Percentiles rank a stretch among this genome's conserved stretches.
These are phyloP conservation scores for Chauna torquata DNA, from an alignment of 2,113 vertebrate genomes.

Conservation along the genomic window DNA sequence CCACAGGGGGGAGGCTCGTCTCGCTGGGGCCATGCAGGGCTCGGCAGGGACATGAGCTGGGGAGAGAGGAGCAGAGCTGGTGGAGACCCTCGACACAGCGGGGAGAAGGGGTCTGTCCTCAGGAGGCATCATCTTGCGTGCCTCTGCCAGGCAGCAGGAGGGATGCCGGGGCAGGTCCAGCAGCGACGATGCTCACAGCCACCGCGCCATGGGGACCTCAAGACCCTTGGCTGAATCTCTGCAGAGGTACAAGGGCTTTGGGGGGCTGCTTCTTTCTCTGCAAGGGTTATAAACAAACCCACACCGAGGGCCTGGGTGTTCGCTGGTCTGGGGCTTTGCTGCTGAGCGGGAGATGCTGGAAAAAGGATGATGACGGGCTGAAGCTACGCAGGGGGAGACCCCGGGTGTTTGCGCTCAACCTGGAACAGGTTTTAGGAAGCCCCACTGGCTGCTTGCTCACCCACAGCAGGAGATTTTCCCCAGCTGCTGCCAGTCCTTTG, in stretches of 20 bases:
- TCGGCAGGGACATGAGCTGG: slow-evolving; percentile 65
- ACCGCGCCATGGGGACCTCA: fast-evolving
- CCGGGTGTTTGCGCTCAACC: background rate
- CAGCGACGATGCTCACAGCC: background rate
- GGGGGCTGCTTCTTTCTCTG: background rate
- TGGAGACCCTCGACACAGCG: background rate
- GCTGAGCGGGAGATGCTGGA: fast-evolving
- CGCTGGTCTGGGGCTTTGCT: background rate
- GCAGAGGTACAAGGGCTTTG: background rate
- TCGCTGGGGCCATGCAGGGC: slow-evolving; percentile 47
- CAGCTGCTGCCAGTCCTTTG: background rate
- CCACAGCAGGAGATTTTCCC: background rate
- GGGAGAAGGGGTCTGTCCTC: background rate
- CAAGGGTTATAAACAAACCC: background rate
- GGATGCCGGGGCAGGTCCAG: background rate
- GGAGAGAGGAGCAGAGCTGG: background rate
- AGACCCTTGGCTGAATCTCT: background rate
- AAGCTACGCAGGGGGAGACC: background rate
- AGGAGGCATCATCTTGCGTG: fast-evolving
- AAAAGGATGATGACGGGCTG: background rate
- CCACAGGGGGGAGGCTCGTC: background rate
- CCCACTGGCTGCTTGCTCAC: fast-evolving
- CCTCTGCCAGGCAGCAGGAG: fast-evolving
- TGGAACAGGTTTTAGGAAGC: background rate
- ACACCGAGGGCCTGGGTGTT: fast-evolving